phyloP scores from a whole-genome alignment of 2,888 invertebrate genomes.

The Graphium colonna region DNA sequence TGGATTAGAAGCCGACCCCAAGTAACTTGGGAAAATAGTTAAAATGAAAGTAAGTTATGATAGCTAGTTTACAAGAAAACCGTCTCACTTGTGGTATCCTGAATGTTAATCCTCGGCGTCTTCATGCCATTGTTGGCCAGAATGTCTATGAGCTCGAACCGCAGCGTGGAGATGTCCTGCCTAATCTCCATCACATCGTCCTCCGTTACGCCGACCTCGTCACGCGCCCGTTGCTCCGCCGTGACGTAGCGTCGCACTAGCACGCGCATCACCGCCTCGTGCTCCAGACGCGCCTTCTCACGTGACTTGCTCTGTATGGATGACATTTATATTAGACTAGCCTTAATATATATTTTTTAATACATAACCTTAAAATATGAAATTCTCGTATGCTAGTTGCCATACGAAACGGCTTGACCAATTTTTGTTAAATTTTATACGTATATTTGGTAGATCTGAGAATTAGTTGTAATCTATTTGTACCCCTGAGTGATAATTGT shows the following conservation, averaged over 20 bases:
- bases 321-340: no score
- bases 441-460: no score
- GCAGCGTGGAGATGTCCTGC: conserved; percentile 96
- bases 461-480: no score
- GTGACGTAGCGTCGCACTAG: conserved; percentile 95
- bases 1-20: no score
- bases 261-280: conserved; percentile 92
- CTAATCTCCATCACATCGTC: conserved; percentile 99
- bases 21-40: no score
- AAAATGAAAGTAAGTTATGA: no score
- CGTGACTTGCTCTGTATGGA: conserved; percentile 84
- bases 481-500: no score
- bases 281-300: conserved; percentile 84
- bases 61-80: background rate
- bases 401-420: no score
- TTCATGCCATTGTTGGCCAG: conserved; percentile 93
- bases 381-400: no score
- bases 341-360: no score
- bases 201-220: conserved; percentile 95
- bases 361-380: no score
- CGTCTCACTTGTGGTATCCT: conserved; percentile 81
- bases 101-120: conserved; percentile 85
- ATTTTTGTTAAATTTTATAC: no score
- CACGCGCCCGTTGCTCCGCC: conserved; percentile 91
- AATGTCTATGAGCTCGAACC: conserved; percentile 96